These are phyloP conservation scores for Allacma fusca DNA, from an alignment of 2,888 invertebrate genomes.

Conservation along the genomic window DNA sequence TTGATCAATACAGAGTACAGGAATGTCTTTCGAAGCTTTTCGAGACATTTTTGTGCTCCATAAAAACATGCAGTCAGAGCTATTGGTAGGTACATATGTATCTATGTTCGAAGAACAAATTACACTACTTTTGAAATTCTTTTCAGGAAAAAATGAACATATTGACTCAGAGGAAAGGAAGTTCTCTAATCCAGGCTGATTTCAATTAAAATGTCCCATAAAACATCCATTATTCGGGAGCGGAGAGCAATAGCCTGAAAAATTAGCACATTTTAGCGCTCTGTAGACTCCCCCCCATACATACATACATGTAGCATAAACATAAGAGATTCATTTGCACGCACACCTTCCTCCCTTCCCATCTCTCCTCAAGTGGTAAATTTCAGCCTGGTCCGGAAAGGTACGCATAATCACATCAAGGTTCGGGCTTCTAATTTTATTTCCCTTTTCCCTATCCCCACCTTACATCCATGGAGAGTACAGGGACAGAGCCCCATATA, in stretches of 20 bases:
- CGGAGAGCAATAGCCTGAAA: neutral
- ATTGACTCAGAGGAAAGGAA: neutral
- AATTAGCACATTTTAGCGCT: conserved; percentile 33
- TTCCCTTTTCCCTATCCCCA: too few species aligned
- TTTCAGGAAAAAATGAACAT: neutral
- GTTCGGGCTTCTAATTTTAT: too few species aligned
- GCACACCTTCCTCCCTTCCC: too few species aligned
- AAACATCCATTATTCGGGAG: conserved; percentile 34
- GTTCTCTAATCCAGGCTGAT: conserved; percentile 26
- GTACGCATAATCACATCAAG: neutral
- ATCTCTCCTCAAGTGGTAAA: too few species aligned
- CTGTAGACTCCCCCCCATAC: neutral
- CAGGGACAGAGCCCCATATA: too few species aligned
- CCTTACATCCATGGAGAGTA: too few species aligned
- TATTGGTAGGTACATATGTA: neutral
- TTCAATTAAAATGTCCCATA: conserved; percentile 46
- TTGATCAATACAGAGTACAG: too few species aligned
- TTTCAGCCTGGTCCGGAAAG: conserved; percentile 1
- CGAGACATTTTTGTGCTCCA: neutral
- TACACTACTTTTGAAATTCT: neutral
- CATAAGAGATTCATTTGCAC: too few species aligned
- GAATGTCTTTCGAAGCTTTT: too few species aligned
- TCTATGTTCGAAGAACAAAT: neutral
- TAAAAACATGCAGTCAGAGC: neutral
- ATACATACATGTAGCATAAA: neutral